phyloP scores from a whole-genome alignment of 2,797 vertebrate genomes.

The Loriculus beryllinus region DNA sequence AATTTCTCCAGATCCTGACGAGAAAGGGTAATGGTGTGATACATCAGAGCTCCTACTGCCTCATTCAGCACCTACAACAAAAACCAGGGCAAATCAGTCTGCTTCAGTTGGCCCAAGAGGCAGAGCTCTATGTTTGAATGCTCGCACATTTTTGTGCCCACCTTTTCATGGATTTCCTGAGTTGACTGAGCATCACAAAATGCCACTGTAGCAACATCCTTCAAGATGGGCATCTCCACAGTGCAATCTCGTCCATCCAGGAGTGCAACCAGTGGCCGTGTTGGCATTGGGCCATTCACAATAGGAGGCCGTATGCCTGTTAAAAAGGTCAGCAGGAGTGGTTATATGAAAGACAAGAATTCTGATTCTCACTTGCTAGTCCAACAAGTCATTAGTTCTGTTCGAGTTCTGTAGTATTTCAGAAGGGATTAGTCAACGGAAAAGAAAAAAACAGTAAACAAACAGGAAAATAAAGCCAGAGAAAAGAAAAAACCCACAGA shows the following conservation, averaged over 20 bases:
- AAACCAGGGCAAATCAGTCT: background rate
- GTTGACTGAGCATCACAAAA: slow-evolving; percentile 91
- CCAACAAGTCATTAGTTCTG: background rate
- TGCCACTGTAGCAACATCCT: slow-evolving; percentile 89
- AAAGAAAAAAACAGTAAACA: background rate
- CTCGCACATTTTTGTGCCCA: slow-evolving; percentile 11
- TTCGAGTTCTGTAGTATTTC: background rate
- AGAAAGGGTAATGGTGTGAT: slow-evolving; percentile 90
- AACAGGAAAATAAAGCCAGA: background rate
- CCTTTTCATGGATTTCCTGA: slow-evolving; percentile 92
- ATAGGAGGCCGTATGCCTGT: slow-evolving; percentile 88
- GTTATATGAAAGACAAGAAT: background rate
- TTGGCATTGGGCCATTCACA: slow-evolving; percentile 88
- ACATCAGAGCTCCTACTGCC: slow-evolving; percentile 88
- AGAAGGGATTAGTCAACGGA: background rate
- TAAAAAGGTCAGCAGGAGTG: background rate
- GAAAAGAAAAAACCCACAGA: background rate
- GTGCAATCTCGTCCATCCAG: slow-evolving; percentile 87
- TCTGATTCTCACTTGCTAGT: background rate
- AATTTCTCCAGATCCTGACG: slow-evolving; percentile 91
- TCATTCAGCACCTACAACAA: slow-evolving; percentile 86
- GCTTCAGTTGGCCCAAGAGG: background rate
- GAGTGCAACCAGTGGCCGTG: slow-evolving; percentile 83
- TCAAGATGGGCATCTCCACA: slow-evolving; percentile 89
- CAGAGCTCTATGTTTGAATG: background rate